Percentiles rank a stretch among this genome's conserved stretches.
These are phyloP conservation scores for Danionella cerebrum DNA, from an alignment of 2,113 vertebrate genomes.

Conservation along the genomic window DNA sequence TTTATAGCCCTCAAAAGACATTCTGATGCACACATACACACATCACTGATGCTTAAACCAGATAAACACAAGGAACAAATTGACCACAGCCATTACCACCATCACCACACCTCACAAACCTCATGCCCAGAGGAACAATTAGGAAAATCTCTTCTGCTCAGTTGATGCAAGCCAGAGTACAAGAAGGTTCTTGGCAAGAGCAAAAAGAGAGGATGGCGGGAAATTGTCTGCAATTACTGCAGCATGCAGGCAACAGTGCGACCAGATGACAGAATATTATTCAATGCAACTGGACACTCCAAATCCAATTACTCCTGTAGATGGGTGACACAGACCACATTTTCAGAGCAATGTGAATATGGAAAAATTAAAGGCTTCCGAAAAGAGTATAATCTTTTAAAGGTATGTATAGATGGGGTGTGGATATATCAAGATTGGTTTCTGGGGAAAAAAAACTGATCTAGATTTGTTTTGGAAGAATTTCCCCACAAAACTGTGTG, in stretches of 20 bases:
- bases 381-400: too few species aligned
- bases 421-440: too few species aligned
- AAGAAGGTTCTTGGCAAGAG: neutral
- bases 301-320: neutral
- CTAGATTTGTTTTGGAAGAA: too few species aligned
- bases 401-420: too few species aligned
- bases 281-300: neutral
- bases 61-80: constrained; percentile 7
- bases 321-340: neutral
- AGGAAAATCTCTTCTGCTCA: constrained; percentile 12
- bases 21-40: constrained; percentile 25
- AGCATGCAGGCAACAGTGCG: neutral
- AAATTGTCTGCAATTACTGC: neutral
- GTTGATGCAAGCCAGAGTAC: neutral
- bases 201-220: neutral
- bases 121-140: constrained; percentile 26
- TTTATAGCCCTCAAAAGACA: neutral
- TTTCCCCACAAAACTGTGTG: too few species aligned
- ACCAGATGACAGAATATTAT: neutral
- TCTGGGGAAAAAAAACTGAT: too few species aligned
- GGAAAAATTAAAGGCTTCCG: too few species aligned
- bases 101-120: constrained; percentile 15
- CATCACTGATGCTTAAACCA: constrained; percentile 7
- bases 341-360: neutral
- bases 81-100: constrained; percentile 12